Base-by-base conservation (phyloP, 2,888 invertebrate species). In the Chymomyza procnemis region DNA sequence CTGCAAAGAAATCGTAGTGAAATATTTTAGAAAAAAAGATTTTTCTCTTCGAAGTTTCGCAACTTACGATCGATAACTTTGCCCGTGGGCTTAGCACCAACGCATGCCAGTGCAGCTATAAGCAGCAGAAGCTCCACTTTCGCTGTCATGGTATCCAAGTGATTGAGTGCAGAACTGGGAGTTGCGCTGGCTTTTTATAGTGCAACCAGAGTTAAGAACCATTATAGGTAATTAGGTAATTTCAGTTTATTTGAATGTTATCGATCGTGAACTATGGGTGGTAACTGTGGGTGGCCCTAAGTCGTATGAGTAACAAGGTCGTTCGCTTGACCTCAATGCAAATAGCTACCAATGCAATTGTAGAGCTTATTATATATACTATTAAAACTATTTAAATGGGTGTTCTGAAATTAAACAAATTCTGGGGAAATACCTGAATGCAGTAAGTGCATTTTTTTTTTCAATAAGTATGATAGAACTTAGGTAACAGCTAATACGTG, bases 31-130 rank as follows among this genome's bases (percentile, higher is more conserved):
- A n/a, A 14, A n/a, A 21, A 19, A 2, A 4, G 16, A 46, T 9
- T 41, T 41, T 26, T 22, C 4, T 26, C 8, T 26, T 26, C 8
- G 6, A 14, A 14, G 34, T 67, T 30, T 16, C 4, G 16, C 2
- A 2, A 78, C 82, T 84, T 74, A 83, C 82, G 65, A 63, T 83
- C 82, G 16, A 84, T 81, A 2, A 64, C 74, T 4, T 34, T 61
- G 21, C 60, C 61, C 67, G 54, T 70, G 12, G 75, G 63, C 21
- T 72, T 69, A 16, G 62, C 60, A 8, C 22, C 1, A 5, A 34
- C 55, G 65, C 41, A 41, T 14, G 54, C 60, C 48, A 67, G 4
- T 47, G 9, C 26, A 34, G 5, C 34, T 16, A 76, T 8, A 30
- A 80, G 55, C 55, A 71, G 50, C 16, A 76, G 9, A 30, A 80